phyloP scores from a whole-genome alignment of 2,113 vertebrate species.

The Neogale vison region DNA sequence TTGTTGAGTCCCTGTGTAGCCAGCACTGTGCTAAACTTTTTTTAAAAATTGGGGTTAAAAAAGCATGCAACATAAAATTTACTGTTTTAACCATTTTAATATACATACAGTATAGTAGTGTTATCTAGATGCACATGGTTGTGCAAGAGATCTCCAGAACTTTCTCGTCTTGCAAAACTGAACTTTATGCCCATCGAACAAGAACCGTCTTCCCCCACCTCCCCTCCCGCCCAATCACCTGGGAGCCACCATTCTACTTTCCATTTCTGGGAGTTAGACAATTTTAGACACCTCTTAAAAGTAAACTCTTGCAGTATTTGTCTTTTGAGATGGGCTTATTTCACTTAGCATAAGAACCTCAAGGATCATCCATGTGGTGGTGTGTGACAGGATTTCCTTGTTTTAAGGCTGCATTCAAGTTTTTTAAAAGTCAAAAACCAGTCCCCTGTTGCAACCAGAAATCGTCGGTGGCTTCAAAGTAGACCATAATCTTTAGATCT shows the following conservation, averaged over 20 bases:
- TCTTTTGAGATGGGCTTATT: neutral
- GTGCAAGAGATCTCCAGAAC: too few species aligned
- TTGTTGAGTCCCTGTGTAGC: neutral
- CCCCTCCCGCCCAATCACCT: neutral
- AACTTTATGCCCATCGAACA: neutral
- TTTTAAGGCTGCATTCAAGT: neutral
- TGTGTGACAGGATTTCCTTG: neutral
- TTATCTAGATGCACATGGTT: fast-evolving
- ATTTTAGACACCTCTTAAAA: neutral
- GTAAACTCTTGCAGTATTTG: neutral
- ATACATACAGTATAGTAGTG: fast-evolving
- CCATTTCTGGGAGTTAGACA: neutral
- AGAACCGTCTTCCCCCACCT: neutral
- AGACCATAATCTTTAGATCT: neutral
- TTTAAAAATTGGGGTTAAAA: neutral
- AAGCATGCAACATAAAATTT: neutral
- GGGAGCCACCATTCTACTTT: neutral
- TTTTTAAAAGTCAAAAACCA: neutral
- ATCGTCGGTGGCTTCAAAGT: neutral
- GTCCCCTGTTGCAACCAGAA: neutral
- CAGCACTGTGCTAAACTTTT: neutral
- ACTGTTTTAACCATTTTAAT: neutral
- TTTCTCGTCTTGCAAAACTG: neutral
- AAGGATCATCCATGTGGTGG: neutral
- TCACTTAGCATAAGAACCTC: neutral